Percentiles rank a stretch among this genome's conserved stretches.
These are phyloP conservation scores for Melanotus villosus DNA, from an alignment of 2,888 invertebrate species.

Conservation along the genomic window DNA sequence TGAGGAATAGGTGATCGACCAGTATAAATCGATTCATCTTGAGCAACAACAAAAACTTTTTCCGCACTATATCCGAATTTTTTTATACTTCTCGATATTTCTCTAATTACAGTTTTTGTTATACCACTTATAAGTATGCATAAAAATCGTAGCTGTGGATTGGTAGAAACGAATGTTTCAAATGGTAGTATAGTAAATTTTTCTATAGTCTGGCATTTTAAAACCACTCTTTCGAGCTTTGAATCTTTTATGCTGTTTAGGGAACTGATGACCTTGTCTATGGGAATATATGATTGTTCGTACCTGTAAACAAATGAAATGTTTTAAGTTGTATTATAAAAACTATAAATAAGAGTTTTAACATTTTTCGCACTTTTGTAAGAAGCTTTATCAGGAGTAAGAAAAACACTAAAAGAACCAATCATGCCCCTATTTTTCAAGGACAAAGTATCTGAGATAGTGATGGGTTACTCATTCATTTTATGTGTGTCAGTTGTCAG, in stretches of 20 bases:
- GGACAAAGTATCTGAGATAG: too few species aligned
- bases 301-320: neutral
- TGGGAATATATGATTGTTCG: neutral
- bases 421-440: too few species aligned
- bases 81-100: neutral
- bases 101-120: neutral
- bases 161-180: neutral
- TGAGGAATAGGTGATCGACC: neutral
- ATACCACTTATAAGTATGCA: neutral
- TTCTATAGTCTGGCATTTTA: neutral
- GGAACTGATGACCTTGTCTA: neutral
- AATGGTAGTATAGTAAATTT: neutral
- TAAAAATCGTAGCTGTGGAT: neutral
- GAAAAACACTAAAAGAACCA: too few species aligned
- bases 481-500: too few species aligned
- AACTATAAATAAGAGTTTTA: too few species aligned
- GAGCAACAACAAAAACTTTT: slow-evolving; percentile 1
- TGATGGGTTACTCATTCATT: too few species aligned
- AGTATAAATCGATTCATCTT: neutral
- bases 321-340: neutral
- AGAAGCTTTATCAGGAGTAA: too few species aligned
- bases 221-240: slow-evolving; percentile 14
- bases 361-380: too few species aligned
- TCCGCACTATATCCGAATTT: neutral
- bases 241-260: neutral